Conservation (phyloP, 2,797 vertebrate genomes). For the Trichosurus vulpecula region DNA sequence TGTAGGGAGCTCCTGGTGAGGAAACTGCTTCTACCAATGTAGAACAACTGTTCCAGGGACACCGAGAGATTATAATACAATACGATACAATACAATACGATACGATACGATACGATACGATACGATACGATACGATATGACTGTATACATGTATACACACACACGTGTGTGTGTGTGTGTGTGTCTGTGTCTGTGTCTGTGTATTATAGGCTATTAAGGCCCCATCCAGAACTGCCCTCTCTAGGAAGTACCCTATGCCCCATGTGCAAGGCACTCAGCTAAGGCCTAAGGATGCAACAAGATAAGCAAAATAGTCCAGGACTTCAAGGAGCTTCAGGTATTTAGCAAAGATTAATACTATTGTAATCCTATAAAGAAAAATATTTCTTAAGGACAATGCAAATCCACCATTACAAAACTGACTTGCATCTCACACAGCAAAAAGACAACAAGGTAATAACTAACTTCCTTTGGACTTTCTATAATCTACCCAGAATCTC, state of each 20-base stretch:
- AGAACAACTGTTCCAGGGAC: background rate
- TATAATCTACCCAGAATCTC: conserved; percentile 17
- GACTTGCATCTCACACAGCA: background rate
- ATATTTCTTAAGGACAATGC: background rate
- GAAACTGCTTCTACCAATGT: background rate
- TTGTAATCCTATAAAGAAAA: conserved; percentile 18
- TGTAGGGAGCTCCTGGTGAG: background rate
- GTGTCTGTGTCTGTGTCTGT: no score
- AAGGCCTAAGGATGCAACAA: background rate
- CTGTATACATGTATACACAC: no score
- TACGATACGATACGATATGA: no score
- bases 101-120: no score
- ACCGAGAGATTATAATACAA: no score
- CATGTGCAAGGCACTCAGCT: background rate
- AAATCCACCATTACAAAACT: background rate
- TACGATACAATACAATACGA: no score
- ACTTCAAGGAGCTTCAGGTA: background rate
- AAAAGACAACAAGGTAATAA: background rate
- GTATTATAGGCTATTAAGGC: background rate
- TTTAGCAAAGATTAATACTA: background rate
- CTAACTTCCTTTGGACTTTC: background rate
- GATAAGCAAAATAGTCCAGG: background rate
- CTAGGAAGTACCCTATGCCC: background rate
- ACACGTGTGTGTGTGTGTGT: no score
- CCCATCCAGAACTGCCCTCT: background rate